Base-by-base conservation (phyloP, 2,797 vertebrate genomes). In the Arctocebus calabarensis region DNA sequence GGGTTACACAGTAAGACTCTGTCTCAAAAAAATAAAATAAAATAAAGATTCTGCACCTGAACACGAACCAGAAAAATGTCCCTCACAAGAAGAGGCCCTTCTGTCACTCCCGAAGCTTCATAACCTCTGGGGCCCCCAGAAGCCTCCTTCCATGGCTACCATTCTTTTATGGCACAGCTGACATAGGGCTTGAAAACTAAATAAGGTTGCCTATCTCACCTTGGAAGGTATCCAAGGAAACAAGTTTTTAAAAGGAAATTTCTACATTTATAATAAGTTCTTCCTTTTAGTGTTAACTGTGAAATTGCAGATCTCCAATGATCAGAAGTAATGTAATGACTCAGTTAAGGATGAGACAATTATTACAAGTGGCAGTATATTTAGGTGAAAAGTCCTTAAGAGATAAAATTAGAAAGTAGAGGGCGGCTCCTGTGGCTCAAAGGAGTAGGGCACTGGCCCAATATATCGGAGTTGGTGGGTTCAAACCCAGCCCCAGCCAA, bases 181-280 rank as follows among this genome's bases (percentile, higher is more conserved):
- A 45, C 45, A 45, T 45, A 45, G 45, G 23, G 14, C 20, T 73
- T 16, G 9, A 6, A 73, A 29, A 66, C n/a, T 68, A n/a, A 9
- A 78, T 66, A 27, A 66, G 14, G 34, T 91, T 73, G 22, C 37
- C 25, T 43, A 75, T 7, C 7, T 48, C 20, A 77, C 23, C 19
- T 37, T 62, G 37, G 19, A 57, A 81, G 40, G 4, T 73, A 19
- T 45, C 25, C 57, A 59, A 48, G 40, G 45, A 70, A 64, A 93
- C 37, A 45, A 45, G 45, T 45, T 45, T 45, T 45, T 45, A 25
- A 98, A 98, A 96, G 97, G 98, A 98, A 96, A 98, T 96, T 93
- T 40, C 27, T 34, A 29, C 29, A 37, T 68, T 62, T 78, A 11
- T 66, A 45, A 81, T 20, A 68, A 40, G 13, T 32, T 81, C 11